Base-by-base conservation (phyloP, 1,140 invertebrate species). In the Megathymus violae region DNA sequence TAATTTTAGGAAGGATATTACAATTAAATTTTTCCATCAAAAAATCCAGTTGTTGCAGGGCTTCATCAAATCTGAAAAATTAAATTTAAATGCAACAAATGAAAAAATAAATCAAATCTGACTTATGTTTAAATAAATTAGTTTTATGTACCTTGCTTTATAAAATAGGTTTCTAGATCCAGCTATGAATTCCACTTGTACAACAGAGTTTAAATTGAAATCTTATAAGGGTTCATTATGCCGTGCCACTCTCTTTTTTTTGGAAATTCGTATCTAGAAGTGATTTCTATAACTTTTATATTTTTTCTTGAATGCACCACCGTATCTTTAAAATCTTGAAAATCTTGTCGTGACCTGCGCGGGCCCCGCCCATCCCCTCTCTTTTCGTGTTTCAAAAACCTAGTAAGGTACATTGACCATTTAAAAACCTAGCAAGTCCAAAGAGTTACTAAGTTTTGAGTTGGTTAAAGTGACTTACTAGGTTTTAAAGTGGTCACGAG, bases 141-240 rank as follows among this genome's bases (percentile, higher is more conserved):
- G 47, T 61, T 3, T 38, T 19, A 61, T 15, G 4, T 47, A 61
- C 43, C 56, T n/a, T 47, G 43, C 47, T 41, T 60, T 47, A 22
- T 47, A 60, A 38, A 36, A 47, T 36, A 60, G 56, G 44, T 60
- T 60, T 46, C 56, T 60, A 31, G 43, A 60, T 36, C 56, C 56
- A 47, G 56, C 56, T 14, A 60, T 14, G 44, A 60, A 60, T 47
- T 60, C 44, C 14, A 60, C 56, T 60, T 60, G 41, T 47, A 60
- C 56, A 36, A 60, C 43, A 60, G 44, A 34, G n/a, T 47, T 60
- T 47, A 60, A 38, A 60, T 60, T 60, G 31, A 60, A 60, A 41
- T 34, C 3, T 47, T 60, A 47, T 22, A 60, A 38, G 9, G 13
- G 43, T 22, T 60, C 56, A 60, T 60, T 60, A 47, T 13, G 56